A percentile compares a stretch with the other conserved stretches of the same genome.
These are phyloP conservation scores for Cydia splendana DNA, from an alignment of 1,140 invertebrate genomes.

Conservation along the genomic window DNA sequence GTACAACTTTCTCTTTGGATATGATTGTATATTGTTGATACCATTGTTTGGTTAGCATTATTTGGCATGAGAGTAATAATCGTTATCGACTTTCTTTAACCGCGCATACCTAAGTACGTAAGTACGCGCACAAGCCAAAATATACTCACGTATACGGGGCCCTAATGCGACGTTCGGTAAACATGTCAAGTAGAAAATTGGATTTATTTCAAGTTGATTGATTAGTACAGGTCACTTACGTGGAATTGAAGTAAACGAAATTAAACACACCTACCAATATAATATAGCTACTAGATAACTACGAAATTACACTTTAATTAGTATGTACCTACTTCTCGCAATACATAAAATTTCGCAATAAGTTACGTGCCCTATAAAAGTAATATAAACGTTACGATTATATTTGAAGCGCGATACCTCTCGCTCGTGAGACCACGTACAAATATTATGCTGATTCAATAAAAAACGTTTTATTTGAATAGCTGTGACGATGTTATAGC, in stretches of 20 bases:
- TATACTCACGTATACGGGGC: neutral
- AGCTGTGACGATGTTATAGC: slow-evolving; percentile 13
- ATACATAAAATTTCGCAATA: neutral
- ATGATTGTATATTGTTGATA: slow-evolving; percentile 38
- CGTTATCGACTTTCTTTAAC: slow-evolving; percentile 24
- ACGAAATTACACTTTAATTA: slow-evolving; percentile 14
- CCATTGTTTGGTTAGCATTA: slow-evolving; percentile 38
- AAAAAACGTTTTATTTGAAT: slow-evolving; percentile 31
- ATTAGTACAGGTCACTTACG: slow-evolving; percentile 32
- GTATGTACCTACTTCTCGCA: neutral
- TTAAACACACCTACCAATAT: slow-evolving; percentile 13
- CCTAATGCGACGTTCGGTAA: slow-evolving; percentile 23
- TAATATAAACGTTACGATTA: slow-evolving; percentile 20
- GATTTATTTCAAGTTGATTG: slow-evolving; percentile 31
- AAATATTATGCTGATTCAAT: slow-evolving; percentile 22
- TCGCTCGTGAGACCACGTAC: neutral
- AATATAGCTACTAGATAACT: neutral
- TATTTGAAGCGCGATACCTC: slow-evolving; percentile 22
- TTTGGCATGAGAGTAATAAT: slow-evolving; percentile 33
- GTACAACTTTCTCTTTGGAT: slow-evolving; percentile 44
- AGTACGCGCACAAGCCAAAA: neutral
- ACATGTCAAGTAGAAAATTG: slow-evolving; percentile 31
- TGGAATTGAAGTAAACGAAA: slow-evolving; percentile 27
- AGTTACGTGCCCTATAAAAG: slow-evolving; percentile 7
- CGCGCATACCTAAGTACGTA: neutral